Evolutionary conservation across 2,113 vertebrate genomes (phyloP).

Genomic region (Pterocles orientalis): DNA sequence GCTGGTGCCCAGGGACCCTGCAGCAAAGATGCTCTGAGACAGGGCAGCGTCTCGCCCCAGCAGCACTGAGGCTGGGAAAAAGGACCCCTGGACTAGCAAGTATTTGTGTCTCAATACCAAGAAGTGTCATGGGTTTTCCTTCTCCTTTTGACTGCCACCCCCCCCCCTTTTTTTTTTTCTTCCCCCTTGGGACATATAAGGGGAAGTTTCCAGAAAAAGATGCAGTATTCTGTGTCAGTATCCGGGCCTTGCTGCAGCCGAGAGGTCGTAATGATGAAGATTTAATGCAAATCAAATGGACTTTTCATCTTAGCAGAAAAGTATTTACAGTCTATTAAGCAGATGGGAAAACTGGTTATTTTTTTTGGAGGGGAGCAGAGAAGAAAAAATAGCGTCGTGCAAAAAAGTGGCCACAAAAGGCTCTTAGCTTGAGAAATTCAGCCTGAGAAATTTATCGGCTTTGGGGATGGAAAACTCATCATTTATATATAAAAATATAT

Average conservation of each 20-base stretch:
- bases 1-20: background rate
- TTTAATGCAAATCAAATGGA: constrained; percentile 71
- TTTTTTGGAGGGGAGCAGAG: constrained; percentile 28
- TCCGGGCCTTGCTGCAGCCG: background rate
- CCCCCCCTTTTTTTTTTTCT: background rate
- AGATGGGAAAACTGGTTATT: constrained; percentile 48
- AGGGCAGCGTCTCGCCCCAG: background rate
- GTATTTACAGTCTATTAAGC: constrained; percentile 68
- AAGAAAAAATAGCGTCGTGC: background rate
- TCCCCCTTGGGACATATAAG: background rate
- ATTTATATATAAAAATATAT: constrained; percentile 64
- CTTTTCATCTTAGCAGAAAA: constrained; percentile 67
- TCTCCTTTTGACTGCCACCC: background rate
- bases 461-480: constrained; percentile 65
- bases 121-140: background rate
- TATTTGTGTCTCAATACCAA: background rate
- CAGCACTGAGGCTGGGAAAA: background rate
- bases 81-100: background rate
- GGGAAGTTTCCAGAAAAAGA: constrained; percentile 26
- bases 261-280: constrained; percentile 47
- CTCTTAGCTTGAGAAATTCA: constrained; percentile 43
- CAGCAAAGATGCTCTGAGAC: background rate
- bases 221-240: background rate
- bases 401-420: constrained; percentile 42
- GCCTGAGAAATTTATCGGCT: constrained; percentile 58